phyloP scores from a whole-genome alignment of 2,113 vertebrate species.

The Coregonus clupeaformis region DNA sequence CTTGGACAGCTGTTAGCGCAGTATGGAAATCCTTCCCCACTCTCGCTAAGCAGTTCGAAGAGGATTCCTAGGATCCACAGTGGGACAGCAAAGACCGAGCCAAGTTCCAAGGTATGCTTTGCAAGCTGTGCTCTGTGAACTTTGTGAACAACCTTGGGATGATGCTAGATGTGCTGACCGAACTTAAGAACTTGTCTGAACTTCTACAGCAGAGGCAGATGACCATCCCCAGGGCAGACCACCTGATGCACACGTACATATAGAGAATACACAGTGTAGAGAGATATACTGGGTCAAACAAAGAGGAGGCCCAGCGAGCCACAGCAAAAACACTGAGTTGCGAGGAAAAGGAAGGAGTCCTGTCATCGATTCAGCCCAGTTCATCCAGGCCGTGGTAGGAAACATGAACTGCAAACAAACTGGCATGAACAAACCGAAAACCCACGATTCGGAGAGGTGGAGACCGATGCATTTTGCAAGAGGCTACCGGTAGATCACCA shows the following conservation, averaged over 20 bases:
- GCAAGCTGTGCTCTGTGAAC: background rate
- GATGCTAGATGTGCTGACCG: slow-evolving; percentile 2
- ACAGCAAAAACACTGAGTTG: background rate
- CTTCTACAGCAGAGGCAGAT: background rate
- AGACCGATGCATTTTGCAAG: background rate
- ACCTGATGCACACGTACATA: background rate
- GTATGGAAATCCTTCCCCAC: background rate
- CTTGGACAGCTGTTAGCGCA: background rate
- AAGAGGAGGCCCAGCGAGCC: background rate
- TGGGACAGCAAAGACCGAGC: slow-evolving; percentile 1
- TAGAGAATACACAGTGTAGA: background rate
- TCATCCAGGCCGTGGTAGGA: background rate
- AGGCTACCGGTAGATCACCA: background rate
- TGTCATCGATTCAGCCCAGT: background rate
- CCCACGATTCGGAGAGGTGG: background rate
- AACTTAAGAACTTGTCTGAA: background rate
- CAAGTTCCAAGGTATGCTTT: slow-evolving; percentile 7
- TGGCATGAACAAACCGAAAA: background rate
- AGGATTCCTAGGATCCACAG: background rate
- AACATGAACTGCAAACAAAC: background rate
- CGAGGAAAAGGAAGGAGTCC: background rate
- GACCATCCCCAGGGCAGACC: background rate
- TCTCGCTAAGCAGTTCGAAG: background rate
- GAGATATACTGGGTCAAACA: background rate
- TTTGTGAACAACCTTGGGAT: background rate